Evolutionary conservation across 2,797 vertebrate species (phyloP).

Genomic region (Anguilla marmorata): DNA sequence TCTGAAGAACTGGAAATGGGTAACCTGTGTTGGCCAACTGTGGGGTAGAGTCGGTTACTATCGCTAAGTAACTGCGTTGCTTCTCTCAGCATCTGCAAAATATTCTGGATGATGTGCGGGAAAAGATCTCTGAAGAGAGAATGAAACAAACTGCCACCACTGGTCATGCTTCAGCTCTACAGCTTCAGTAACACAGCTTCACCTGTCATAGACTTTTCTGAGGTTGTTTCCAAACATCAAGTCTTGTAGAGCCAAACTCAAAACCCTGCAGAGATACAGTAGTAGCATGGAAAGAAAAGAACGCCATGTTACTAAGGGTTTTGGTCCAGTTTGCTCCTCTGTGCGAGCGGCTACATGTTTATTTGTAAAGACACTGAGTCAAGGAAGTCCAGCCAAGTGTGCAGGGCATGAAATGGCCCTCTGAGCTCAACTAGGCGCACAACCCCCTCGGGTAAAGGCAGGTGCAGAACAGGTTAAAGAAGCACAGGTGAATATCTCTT

Average conservation of each 20-base stretch:
- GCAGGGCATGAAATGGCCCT: background rate
- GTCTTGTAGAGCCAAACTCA: background rate
- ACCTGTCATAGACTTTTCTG: background rate
- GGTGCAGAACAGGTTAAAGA: background rate
- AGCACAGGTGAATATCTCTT: constrained; percentile 9
- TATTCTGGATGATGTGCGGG: background rate
- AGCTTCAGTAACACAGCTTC: background rate
- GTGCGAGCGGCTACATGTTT: background rate
- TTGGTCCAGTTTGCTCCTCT: background rate
- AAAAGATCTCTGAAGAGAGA: background rate
- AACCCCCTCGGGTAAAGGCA: background rate
- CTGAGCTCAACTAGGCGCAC: background rate
- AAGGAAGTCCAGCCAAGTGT: background rate
- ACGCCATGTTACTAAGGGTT: background rate
- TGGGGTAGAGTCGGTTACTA: background rate
- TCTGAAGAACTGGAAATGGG: background rate
- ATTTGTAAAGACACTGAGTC: background rate
- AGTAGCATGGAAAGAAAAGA: background rate
- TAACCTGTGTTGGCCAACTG: background rate
- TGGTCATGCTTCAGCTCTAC: background rate
- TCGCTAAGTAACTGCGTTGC: background rate
- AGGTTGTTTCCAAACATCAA: background rate
- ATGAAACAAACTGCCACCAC: background rate
- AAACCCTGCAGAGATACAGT: background rate
- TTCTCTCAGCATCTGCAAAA: background rate